A percentile compares a stretch with the other conserved stretches of the same genome.
Conservation (phyloP, 2,797 vertebrate genomes). For the Chaenodraco wilsoni region DNA sequence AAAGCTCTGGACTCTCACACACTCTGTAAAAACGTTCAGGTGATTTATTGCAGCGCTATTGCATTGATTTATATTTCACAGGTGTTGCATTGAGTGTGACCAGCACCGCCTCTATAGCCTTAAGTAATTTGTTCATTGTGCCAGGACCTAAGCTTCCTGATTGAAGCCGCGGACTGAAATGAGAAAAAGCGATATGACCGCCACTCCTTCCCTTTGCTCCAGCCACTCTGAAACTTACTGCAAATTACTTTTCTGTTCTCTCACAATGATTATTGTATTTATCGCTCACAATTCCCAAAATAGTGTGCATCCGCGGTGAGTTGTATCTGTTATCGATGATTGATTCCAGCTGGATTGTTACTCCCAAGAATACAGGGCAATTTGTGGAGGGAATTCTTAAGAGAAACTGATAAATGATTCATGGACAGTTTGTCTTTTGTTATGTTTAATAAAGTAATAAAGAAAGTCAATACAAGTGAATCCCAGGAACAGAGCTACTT, state of each 20-base stretch:
- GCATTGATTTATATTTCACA: slow-evolving; percentile 42
- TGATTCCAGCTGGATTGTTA: slow-evolving; percentile 35
- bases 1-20: slow-evolving; percentile 7
- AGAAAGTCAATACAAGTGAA: no score
- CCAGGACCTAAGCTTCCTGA: slow-evolving; percentile 29
- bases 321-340: slow-evolving; percentile 55
- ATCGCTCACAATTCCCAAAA: slow-evolving; percentile 50
- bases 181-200: slow-evolving; percentile 38
- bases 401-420: no score
- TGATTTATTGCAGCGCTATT: slow-evolving; percentile 31
- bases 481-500: no score
- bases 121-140: slow-evolving; percentile 28
- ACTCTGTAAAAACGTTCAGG: slow-evolving; percentile 19
- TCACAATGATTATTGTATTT: slow-evolving; percentile 53
- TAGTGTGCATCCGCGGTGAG: slow-evolving; percentile 38
- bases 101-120: not conserved
- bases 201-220: slow-evolving; percentile 20
- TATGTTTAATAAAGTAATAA: no score
- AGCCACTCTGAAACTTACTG: slow-evolving; percentile 32
- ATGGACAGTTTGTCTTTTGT: no score
- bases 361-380: slow-evolving; percentile 1
- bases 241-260: slow-evolving; percentile 41
- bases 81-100: slow-evolving; percentile 33
- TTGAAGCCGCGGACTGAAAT: slow-evolving; percentile 35
- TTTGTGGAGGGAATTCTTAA: no score